phyloP scores from a whole-genome alignment of 2,797 vertebrate species.

The Sphenodon punctatus region DNA sequence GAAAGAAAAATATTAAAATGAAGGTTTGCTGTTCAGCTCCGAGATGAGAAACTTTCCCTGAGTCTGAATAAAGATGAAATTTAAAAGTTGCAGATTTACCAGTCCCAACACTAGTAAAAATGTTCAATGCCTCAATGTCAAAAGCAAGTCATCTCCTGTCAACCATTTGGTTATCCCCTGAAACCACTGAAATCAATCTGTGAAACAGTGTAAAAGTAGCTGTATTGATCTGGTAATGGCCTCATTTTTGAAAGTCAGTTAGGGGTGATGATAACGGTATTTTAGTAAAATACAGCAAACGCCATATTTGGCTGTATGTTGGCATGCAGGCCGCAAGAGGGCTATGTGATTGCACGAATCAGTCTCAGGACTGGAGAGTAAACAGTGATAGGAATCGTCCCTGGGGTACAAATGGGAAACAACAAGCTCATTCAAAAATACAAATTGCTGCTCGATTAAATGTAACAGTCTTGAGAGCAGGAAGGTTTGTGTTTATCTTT shows the following conservation, averaged over 20 bases:
- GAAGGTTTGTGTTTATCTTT: slow-evolving; percentile 5
- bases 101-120: slow-evolving; percentile 3
- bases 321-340: not conserved
- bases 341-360: not conserved
- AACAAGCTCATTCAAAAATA: slow-evolving; percentile 17
- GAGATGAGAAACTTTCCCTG: slow-evolving; percentile 2
- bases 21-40: slow-evolving; percentile 4
- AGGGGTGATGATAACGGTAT: slow-evolving; percentile 30
- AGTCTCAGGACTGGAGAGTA: not conserved
- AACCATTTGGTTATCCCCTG: slow-evolving; percentile 39
- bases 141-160: slow-evolving; percentile 9
- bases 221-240: slow-evolving; percentile 45
- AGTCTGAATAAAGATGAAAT: slow-evolving; percentile 36
- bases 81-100: slow-evolving; percentile 5
- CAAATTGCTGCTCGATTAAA: slow-evolving; percentile 21
- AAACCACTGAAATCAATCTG: slow-evolving; percentile 45
- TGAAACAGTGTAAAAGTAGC: slow-evolving; percentile 36
- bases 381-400: slow-evolving; percentile 11
- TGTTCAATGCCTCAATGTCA: not conserved
- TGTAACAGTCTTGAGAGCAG: not conserved
- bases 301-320: not conserved
- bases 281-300: slow-evolving; percentile 30
- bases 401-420: not conserved
- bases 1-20: not conserved
- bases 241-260: slow-evolving; percentile 46